Evolutionary conservation across 2,888 invertebrate species (phyloP).

Genomic region (Conistra vaccinii): DNA sequence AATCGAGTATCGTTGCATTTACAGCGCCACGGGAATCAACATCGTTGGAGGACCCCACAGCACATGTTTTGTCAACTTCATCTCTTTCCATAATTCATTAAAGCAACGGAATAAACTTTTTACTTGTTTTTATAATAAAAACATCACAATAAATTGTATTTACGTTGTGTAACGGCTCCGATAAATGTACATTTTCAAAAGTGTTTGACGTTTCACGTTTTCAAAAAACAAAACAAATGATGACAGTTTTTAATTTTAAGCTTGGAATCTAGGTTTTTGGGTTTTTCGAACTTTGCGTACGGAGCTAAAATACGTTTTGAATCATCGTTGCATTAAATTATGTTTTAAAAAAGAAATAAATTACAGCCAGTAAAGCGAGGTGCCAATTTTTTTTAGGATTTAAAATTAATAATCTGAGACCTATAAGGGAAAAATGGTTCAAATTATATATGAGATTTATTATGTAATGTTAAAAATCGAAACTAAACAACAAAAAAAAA

Average conservation of each 20-base stretch:
- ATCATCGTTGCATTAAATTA: background rate
- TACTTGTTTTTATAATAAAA: constrained; percentile 20
- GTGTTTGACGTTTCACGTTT: constrained; percentile 68
- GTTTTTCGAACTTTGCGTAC: background rate
- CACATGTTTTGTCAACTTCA: constrained; percentile 67
- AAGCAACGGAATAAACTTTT: constrained; percentile 43
- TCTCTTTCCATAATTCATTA: constrained; percentile 79
- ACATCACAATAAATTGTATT: constrained; percentile 54
- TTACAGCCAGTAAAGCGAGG: too few relatives aligned
- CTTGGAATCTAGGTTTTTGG: constrained; percentile 49
- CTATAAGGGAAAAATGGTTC: too few relatives aligned
- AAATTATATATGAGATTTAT: too few relatives aligned
- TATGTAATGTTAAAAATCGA: too few relatives aligned
- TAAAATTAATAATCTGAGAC: too few relatives aligned
- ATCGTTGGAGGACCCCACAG: constrained; percentile 60
- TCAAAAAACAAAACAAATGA: constrained; percentile 57
- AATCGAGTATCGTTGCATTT: constrained; percentile 90
- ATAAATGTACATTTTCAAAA: constrained; percentile 65
- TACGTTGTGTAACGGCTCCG: constrained; percentile 59
- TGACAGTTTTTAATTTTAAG: constrained; percentile 14
- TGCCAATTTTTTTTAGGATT: too few relatives aligned
- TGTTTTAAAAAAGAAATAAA: too few relatives aligned
- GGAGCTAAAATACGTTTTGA: background rate
- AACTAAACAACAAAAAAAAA: too few relatives aligned
- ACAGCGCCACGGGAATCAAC: constrained; percentile 76